A percentile compares a stretch with the other conserved stretches of the same genome.
These are phyloP conservation scores for Platyura marginata DNA, from an alignment of 1,140 invertebrate genomes.

Conservation along the genomic window DNA sequence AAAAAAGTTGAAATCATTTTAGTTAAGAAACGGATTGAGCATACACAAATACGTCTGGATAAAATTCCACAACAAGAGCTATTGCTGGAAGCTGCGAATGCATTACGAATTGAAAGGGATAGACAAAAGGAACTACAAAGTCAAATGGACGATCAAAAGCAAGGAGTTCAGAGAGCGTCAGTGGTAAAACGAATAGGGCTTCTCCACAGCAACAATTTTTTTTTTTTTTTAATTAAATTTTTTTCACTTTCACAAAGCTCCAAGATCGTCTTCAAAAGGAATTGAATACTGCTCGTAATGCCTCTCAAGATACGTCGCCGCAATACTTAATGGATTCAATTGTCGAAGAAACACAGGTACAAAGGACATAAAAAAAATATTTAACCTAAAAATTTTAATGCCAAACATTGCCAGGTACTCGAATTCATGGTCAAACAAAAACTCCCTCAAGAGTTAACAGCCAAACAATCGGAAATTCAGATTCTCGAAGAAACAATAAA, in stretches of 20 bases:
- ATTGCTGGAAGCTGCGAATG: slow-evolving; percentile 43
- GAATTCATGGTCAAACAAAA: slow-evolving; percentile 60
- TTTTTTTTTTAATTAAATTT: not conserved
- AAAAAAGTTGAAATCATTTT: not conserved
- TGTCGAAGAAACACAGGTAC: slow-evolving; percentile 48
- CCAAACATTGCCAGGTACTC: slow-evolving; percentile 32
- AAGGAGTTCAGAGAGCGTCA: not conserved
- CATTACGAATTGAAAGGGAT: slow-evolving; percentile 51
- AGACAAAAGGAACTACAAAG: slow-evolving; percentile 44
- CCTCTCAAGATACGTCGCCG: slow-evolving; percentile 6
- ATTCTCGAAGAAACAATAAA: slow-evolving; percentile 47
- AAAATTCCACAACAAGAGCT: slow-evolving; percentile 11
- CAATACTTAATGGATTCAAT: slow-evolving; percentile 13
- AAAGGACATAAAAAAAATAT: slow-evolving; percentile 5
- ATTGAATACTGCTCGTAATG: slow-evolving; percentile 17
- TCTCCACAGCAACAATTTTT: not conserved
- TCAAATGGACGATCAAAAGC: slow-evolving; percentile 36
- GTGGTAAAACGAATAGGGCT: not conserved
- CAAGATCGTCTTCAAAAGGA: slow-evolving; percentile 14
- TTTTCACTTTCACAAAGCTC: not conserved
- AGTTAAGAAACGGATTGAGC: slow-evolving; percentile 51
- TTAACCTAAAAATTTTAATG: not conserved
- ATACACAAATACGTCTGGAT: slow-evolving; percentile 28
- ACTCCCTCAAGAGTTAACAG: slow-evolving; percentile 48
- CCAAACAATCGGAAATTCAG: slow-evolving; percentile 40